Evolutionary conservation across 2,888 invertebrate species (phyloP), one percentile per base, ranked within the genome.

Genomic region (Nowickia ferox): DNA sequence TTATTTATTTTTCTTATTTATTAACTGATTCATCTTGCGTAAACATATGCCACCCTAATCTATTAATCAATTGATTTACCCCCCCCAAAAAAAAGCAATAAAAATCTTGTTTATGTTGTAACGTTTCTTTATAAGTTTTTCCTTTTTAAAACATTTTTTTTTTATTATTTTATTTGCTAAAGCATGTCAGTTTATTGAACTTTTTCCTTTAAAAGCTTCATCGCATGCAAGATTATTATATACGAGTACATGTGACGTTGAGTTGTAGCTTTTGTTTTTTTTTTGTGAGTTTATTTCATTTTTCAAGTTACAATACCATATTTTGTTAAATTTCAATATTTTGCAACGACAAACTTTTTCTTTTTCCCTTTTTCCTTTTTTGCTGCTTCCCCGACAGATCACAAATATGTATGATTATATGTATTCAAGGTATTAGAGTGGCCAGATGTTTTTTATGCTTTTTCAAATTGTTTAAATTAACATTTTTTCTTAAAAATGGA

Each of bases 281-380:
- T 78, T 46, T 71, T 40, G 59, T 57, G 6, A 46, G 53, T 66
- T 71, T 48, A 57, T 68, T 72, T 68, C 66, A 77, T 53, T n/a
- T 77, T 82, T 69, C 42, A 78, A 72, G 57, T 85, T 79, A 65
- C 75, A 85, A 78, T 78, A 53, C 78, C 74, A 85, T 66, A 86
- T 86, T 83, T 86, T 78, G 71, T 76, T 63, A 72, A 83, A 66
- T 71, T 79, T 75, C 71, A 83, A 79, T 83, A 83, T 71, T 79
- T 79, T 69, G 71, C 76, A 72, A 83, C 59, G 79, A 86, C 75
- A 86, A 86, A 85, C 61, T 85, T 85, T 77, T 42, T 74, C n/a
- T 6, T 9, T 10, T 0, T n/a, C n/a, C n/a, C n/a, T 57, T 55
- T 17, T 51, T 19, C 30, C 59, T 61, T 17, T 48, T 57, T n/a